Base-by-base conservation (phyloP, 2,888 invertebrate species). In the Rutpela maculata region DNA sequence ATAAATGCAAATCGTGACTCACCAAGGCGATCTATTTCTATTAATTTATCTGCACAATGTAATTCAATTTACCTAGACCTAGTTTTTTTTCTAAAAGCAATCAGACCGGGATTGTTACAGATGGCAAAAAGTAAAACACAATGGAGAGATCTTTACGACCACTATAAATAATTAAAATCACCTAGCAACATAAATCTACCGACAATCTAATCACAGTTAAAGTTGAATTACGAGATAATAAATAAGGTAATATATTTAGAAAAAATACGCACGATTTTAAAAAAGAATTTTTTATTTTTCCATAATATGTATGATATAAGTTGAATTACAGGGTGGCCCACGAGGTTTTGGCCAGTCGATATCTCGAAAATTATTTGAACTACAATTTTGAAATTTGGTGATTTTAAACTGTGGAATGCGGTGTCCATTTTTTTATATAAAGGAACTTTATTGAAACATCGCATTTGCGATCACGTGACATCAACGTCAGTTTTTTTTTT, bases 31-130 rank as follows among this genome's bases (percentile, higher is more conserved):
- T 68, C 68, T 70, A 17, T 70, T 70, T 70, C 70, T 70, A 60
- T 60, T 70, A 70, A 70, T 70, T 70, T 70, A 60, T 60, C 70
- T n/a, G 59, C 22, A 43, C 70, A 60, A 59, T 59, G 70, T 62
- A 62, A 62, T 70, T 60, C 70, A 70, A 70, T 70, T 70, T 70
- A 70, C 70, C 70, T 70, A 70, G 70, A 70, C 70, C 70, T 17
- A 70, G 60, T 70, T 70, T 70, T 70, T 69, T 69, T 65, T 65
- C 65, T 65, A 65, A 43, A 43, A 12, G 38, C 65, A 65, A 65
- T 65, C 65, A 43, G 26, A 12, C 43, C 7, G 15, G 43, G 43
- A 65, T 65, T 65, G 65, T 65, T 65, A 38, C 19, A 18, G 43
- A 31, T 15, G 3, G 65, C 18, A 65, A 65, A 65, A 65, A 65